Evolutionary conservation across 2,797 vertebrate genomes (phyloP).

Genomic region (Hydrophis major): DNA sequence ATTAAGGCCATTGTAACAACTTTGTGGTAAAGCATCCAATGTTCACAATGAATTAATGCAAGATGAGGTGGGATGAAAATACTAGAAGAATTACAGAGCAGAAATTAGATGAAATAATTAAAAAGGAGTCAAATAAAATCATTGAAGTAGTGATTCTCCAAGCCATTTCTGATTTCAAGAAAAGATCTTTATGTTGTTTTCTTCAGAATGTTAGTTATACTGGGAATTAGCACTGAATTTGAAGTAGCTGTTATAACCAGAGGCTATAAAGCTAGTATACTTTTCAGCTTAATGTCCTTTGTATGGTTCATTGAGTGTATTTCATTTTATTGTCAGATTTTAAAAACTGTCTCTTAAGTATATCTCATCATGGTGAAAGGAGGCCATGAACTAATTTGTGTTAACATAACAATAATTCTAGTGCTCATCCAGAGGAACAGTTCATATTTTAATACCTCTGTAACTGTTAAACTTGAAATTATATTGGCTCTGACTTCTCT

Average conservation of each 20-base stretch:
- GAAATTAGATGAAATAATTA: neutral
- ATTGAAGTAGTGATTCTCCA: slow-evolving; percentile 12
- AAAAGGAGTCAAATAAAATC: slow-evolving; percentile 13
- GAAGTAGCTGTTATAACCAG: slow-evolving; percentile 20
- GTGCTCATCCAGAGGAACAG: slow-evolving; percentile 36
- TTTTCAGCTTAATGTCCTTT: slow-evolving; percentile 47
- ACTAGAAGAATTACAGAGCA: neutral
- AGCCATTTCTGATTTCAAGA: neutral
- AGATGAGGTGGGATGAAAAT: neutral
- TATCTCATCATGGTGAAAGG: slow-evolving; percentile 49
- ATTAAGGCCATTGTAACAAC: neutral
- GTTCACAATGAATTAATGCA: neutral
- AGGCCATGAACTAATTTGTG: slow-evolving; percentile 57
- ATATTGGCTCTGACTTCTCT: neutral
- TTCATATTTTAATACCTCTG: slow-evolving; percentile 47
- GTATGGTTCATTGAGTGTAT: slow-evolving; percentile 48
- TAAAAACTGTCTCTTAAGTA: slow-evolving; percentile 51
- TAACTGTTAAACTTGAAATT: slow-evolving; percentile 39
- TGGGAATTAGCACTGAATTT: slow-evolving; percentile 47
- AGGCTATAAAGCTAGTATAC: slow-evolving; percentile 25
- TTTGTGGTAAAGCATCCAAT: rapidly evolving
- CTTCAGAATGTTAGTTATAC: slow-evolving; percentile 23
- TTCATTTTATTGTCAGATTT: slow-evolving; percentile 58
- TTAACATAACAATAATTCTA: slow-evolving; percentile 57
- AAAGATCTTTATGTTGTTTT: slow-evolving; percentile 19